Evolutionary conservation across 2,797 vertebrate species (phyloP).

Genomic region (Muscicapa striata): DNA sequence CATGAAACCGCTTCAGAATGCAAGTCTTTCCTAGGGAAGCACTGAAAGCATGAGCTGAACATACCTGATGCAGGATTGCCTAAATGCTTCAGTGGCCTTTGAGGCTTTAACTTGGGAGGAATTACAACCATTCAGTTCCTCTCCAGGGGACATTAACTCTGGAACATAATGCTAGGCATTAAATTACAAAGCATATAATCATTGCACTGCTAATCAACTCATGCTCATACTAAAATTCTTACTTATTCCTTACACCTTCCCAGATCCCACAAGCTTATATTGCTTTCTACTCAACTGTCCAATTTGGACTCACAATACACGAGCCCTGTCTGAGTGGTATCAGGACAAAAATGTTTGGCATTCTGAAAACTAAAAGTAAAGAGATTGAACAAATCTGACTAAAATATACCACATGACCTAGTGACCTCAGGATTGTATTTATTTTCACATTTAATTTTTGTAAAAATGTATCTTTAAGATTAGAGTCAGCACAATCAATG

Average conservation of each 20-base stretch:
- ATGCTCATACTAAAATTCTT: neutral
- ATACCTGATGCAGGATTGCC: neutral
- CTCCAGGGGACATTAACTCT: constrained; percentile 53
- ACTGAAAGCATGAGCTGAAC: neutral
- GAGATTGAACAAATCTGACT: neutral
- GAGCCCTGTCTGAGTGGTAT: neutral
- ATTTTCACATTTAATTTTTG: constrained; percentile 23
- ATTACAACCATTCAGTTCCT: constrained; percentile 36
- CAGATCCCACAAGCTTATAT: neutral
- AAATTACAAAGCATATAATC: constrained; percentile 45
- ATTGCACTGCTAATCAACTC: constrained; percentile 42
- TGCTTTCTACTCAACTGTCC: neutral
- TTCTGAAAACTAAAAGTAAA: neutral
- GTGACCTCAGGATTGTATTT: neutral
- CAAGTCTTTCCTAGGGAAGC: neutral
- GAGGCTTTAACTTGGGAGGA: constrained; percentile 23
- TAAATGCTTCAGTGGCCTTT: neutral
- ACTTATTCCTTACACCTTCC: constrained; percentile 22
- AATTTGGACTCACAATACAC: neutral
- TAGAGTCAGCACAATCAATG: neutral
- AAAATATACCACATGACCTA: neutral
- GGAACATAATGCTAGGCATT: constrained; percentile 38
- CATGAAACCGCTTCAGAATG: neutral
- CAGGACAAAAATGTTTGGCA: neutral
- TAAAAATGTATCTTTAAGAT: neutral